These are phyloP conservation scores for Plagiodera versicolora DNA, from an alignment of 2,888 invertebrate genomes.

Conservation along the genomic window DNA sequence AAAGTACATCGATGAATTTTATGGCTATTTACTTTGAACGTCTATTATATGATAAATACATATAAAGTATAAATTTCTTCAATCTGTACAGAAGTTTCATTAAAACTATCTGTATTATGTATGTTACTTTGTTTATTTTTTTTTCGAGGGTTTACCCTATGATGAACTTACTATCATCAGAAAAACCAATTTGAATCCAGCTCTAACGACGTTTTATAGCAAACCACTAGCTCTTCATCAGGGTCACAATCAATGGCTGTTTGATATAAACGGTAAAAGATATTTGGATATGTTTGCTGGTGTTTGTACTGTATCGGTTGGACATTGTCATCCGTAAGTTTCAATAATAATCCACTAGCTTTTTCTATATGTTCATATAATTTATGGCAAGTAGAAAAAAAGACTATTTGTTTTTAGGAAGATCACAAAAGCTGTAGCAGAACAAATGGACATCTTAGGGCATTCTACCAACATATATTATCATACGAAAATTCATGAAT, in stretches of 20 bases:
- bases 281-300: slow-evolving; percentile 96
- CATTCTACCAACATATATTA: slow-evolving; percentile 93
- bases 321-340: slow-evolving; percentile 97
- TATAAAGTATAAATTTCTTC: no score
- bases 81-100: no score
- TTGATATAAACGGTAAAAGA: slow-evolving; percentile 79
- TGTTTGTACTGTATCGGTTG: slow-evolving; percentile 96
- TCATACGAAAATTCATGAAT: slow-evolving; percentile 89
- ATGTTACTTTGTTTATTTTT: not conserved
- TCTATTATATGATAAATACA: no score
- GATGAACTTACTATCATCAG: slow-evolving; percentile 63
- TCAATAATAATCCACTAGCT: slow-evolving; percentile 1
- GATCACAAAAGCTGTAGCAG: slow-evolving; percentile 74
- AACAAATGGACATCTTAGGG: slow-evolving; percentile 82
- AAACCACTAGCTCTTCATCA: slow-evolving; percentile 82
- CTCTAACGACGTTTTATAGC: slow-evolving; percentile 73
- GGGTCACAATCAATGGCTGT: slow-evolving; percentile 92
- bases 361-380: not conserved
- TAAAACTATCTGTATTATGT: no score
- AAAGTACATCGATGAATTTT: no score
- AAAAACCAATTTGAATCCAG: slow-evolving; percentile 69
- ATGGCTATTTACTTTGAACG: no score
- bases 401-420: slow-evolving; percentile 61
- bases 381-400: no score
- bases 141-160: slow-evolving; percentile 63